Base-by-base conservation (phyloP, 1,140 invertebrate species). In the Diorhabda elongata region DNA sequence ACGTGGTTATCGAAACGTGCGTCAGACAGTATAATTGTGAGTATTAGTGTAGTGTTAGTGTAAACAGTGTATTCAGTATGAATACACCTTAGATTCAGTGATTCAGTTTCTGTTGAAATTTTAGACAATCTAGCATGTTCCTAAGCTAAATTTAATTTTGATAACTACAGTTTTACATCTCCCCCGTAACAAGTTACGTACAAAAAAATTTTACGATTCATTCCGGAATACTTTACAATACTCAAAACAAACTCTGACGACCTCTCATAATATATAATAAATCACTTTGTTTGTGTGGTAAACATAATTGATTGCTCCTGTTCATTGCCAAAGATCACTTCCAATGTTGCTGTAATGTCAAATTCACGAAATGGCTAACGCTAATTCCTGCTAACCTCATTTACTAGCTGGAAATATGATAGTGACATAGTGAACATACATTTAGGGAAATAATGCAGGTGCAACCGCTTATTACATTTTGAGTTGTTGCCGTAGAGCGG, bases 201-300 rank as follows among this genome's bases (percentile, higher is more conserved):
- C 26, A 26, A 26, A 26, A 26, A 26, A 26, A 26, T 26, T 26
- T 26, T 26, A 26, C 26, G 26, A 26, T 26, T 26, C 26, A 26
- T 26, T 26, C 26, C 26, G 26, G 26, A 26, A 26, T 26, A 26
- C 26, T 26, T 26, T 26, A 26, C 26, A 26, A 26, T 26, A 26
- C 26, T 26, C 26, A 26, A 52, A 2, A 41, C 45, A 66, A 7
- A 56, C 45, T 3, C 59, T 9, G 6, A 26, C 11, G n/a, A 81
- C 6, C 11, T 47, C 7, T 41, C 42, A 44, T 42, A 7, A 3
- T 44, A 64, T 64, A 9, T 64, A 4, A 47, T 52, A 52, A 52
- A 52, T 52, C n/a, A 52, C 47, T 3, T 52, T 52, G 47, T 52
- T 52, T 52, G 47, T 52, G 47, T 52, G 47, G 47, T 52, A 8